Evolutionary conservation across 2,888 invertebrate species (phyloP), one percentile per base, ranked within the genome.

Genomic region (Panopea generosa): DNA sequence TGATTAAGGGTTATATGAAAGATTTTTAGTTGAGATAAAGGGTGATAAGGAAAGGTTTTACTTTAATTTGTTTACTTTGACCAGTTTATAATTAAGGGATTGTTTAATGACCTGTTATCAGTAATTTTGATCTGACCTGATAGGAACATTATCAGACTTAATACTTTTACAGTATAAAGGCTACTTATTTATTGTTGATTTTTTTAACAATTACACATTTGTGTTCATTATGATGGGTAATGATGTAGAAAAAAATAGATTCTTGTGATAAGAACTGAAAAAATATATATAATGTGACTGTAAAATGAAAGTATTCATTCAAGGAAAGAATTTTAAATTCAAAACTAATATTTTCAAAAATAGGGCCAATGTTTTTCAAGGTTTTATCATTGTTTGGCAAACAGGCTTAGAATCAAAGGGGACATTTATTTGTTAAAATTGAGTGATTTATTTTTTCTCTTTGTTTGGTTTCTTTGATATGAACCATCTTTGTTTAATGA

Each of bases 231-330:
- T 33, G 29, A 50, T 62, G 27, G 26, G 20, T 20, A 29, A 47
- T 29, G 29, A 45, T 45, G 47, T 27, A 29, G 60, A 60, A 60
- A 60, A 60, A 7, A 6, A n/a, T 2, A 49, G 60, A 60, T 60
- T 20, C 45, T 14, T 20, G 18, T 29, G 60, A 60, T 60, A 60
- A 60, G 29, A 43, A 7, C n/a, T 16, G 4, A 3, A 52, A 52
- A 26, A 22, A 22, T 52, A 24, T 52, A 52, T 26, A 52, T 52
- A 33, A n/a, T n/a, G n/a, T n/a, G n/a, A n/a, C n/a, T n/a, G n/a
- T n/a, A n/a, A n/a, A n/a, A n/a, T n/a, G n/a, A n/a, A n/a, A n/a
- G n/a, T n/a, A n/a, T n/a, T n/a, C n/a, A n/a, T n/a, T n/a, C n/a
- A n/a, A n/a, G n/a, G n/a, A n/a, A n/a, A n/a, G n/a, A n/a, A n/a